Conservation (phyloP, 2,113 vertebrate species). For the Eudyptes chrysolophus region DNA sequence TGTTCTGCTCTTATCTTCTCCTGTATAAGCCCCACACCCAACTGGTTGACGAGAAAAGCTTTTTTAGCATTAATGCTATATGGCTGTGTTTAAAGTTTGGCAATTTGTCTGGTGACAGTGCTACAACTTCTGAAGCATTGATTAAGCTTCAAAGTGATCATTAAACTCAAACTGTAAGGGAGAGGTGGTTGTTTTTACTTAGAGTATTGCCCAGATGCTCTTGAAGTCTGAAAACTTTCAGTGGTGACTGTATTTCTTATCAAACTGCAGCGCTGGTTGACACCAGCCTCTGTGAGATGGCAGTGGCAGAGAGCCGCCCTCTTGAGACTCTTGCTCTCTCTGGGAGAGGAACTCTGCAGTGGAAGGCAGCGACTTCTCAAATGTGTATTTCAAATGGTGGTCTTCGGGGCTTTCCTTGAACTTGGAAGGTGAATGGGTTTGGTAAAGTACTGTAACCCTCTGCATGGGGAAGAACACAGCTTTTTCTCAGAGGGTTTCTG, state of each 20-base stretch:
- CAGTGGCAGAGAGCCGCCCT: not conserved
- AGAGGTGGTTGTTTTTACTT: not conserved
- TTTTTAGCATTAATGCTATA: rapidly evolving
- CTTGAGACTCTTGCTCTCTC: not conserved
- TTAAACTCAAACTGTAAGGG: not conserved
- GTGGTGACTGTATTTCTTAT: not conserved
- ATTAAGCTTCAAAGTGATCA: not conserved
- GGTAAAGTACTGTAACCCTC: not conserved
- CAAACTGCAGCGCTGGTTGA: not conserved
- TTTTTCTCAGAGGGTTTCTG: not conserved
- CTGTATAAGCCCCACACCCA: not conserved
- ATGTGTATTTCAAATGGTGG: not conserved
- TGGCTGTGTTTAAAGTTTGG: not conserved
- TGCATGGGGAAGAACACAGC: not conserved
- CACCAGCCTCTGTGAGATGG: not conserved
- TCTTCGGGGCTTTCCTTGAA: not conserved
- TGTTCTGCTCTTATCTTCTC: not conserved
- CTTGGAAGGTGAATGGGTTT: not conserved
- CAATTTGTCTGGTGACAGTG: rapidly evolving
- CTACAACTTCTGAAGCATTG: not conserved
- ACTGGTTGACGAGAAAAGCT: not conserved
- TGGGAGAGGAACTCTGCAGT: not conserved
- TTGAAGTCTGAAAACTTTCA: not conserved
- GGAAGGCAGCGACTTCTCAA: not conserved
- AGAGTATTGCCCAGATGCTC: not conserved